These are phyloP conservation scores for Isichthys henryi DNA, from an alignment of 2,113 vertebrate genomes.

Conservation along the genomic window DNA sequence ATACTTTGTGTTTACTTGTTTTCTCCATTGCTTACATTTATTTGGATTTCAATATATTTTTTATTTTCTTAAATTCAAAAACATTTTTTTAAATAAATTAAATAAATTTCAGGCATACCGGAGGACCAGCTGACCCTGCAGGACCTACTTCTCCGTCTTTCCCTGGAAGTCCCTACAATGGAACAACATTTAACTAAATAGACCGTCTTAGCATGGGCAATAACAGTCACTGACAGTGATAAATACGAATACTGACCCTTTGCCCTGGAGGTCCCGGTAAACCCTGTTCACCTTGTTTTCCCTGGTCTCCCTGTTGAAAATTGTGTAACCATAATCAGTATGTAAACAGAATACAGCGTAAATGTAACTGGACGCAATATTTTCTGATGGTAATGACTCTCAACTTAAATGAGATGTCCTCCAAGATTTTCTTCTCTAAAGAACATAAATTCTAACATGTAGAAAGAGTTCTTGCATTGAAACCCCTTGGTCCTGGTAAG, in stretches of 20 bases:
- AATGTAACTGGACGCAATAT: not conserved
- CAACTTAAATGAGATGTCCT: not conserved
- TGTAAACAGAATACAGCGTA: not conserved
- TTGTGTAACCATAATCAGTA: not conserved
- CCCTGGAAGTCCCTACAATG: conserved; percentile 80
- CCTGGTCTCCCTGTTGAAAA: conserved; percentile 79
- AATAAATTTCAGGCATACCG: conserved; percentile 60
- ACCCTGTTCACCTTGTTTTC: conserved; percentile 90
- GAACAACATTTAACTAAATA: not conserved
- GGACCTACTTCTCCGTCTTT: conserved; percentile 98
- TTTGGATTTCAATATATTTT: not conserved
- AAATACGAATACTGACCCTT: conserved; percentile 66
- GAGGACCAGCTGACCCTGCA: conserved; percentile 80
- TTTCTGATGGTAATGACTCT: not conserved
- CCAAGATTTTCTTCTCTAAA: not conserved
- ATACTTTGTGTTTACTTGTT: not conserved
- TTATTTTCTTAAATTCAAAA: too few species aligned
- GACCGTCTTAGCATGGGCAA: not conserved
- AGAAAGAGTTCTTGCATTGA: conserved; percentile 70
- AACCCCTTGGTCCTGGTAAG: conserved; percentile 84
- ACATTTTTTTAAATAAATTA: not conserved
- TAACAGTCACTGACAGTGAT: not conserved
- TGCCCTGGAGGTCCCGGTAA: conserved; percentile 83
- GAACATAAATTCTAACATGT: not conserved
- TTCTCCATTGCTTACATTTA: not conserved